These are phyloP conservation scores for Tonatia bakeri DNA, from an alignment of 2,113 vertebrate genomes.

Conservation along the genomic window DNA sequence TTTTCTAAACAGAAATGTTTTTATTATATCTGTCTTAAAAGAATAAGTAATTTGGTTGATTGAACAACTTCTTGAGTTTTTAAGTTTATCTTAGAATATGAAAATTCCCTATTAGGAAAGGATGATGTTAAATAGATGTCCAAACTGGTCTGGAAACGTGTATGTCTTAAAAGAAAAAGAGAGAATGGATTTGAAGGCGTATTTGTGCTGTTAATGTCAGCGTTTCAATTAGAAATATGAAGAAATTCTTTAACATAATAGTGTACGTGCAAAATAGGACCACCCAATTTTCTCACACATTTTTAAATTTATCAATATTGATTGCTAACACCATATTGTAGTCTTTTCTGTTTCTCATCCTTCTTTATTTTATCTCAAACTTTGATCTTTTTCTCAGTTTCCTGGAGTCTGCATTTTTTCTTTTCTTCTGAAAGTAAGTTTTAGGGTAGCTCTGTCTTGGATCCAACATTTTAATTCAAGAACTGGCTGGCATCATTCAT, in stretches of 20 bases:
- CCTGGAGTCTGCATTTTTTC: constrained; percentile 48
- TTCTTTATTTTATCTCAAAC: constrained; percentile 42
- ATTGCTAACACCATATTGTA: not conserved
- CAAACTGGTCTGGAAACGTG: not conserved
- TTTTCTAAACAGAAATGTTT: constrained; percentile 29
- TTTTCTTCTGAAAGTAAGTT: constrained; percentile 51
- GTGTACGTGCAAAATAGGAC: not conserved
- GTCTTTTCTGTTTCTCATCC: constrained; percentile 44
- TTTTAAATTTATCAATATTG: constrained; percentile 26
- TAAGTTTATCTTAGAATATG: not conserved
- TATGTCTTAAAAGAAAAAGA: not conserved
- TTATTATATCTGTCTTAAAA: not conserved
- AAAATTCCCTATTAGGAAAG: constrained; percentile 24
- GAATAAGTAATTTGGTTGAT: constrained; percentile 17
- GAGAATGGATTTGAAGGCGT: not conserved
- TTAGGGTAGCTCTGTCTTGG: constrained; percentile 47
- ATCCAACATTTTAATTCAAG: constrained; percentile 30
- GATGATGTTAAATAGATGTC: not conserved
- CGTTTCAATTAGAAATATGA: not conserved
- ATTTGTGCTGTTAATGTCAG: not conserved
- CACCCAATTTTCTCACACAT: not conserved
- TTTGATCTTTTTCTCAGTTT: constrained; percentile 49
- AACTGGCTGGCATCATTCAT: constrained; percentile 37
- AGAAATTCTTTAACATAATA: not conserved
- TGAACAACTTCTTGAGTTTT: not conserved